These are phyloP conservation scores for Rotaria magnacalcarata DNA, from an alignment of 2,888 invertebrate species.

Conservation along the genomic window DNA sequence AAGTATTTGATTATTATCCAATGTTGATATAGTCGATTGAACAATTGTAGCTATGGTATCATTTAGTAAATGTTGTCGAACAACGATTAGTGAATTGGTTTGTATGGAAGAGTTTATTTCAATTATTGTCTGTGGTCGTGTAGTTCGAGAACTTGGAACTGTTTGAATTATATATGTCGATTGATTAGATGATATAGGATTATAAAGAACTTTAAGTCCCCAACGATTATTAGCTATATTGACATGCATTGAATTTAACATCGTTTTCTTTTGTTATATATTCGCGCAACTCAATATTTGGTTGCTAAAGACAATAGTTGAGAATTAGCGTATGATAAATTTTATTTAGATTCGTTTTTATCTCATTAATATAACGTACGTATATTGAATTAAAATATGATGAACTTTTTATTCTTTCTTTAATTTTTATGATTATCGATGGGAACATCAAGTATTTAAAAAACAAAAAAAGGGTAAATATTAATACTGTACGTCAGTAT, in stretches of 20 bases:
- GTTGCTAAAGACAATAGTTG: background rate
- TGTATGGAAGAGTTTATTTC: background rate
- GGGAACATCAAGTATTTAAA: too few species aligned
- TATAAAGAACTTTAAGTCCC: conserved; percentile 15
- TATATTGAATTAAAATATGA: too few species aligned
- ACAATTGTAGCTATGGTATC: background rate
- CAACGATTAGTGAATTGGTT: background rate
- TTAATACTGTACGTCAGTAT: too few species aligned
- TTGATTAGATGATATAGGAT: background rate
- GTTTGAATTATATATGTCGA: conserved; percentile 7
- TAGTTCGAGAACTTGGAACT: background rate
- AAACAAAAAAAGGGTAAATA: too few species aligned
- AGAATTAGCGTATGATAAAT: too few species aligned
- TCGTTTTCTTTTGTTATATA: background rate
- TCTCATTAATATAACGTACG: too few species aligned
- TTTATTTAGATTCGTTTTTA: too few species aligned
- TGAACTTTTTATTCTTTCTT: too few species aligned
- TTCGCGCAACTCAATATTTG: conserved; percentile 7
- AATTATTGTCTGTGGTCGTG: background rate
- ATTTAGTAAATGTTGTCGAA: conserved; percentile 5
- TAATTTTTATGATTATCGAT: too few species aligned
- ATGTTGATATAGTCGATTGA: background rate
- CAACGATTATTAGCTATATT: conserved; percentile 12
- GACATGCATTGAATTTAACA: conserved; percentile 9
- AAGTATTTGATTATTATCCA: background rate